Evolutionary conservation across 2,797 vertebrate species (phyloP).

Genomic region (Melopsittacus undulatus): DNA sequence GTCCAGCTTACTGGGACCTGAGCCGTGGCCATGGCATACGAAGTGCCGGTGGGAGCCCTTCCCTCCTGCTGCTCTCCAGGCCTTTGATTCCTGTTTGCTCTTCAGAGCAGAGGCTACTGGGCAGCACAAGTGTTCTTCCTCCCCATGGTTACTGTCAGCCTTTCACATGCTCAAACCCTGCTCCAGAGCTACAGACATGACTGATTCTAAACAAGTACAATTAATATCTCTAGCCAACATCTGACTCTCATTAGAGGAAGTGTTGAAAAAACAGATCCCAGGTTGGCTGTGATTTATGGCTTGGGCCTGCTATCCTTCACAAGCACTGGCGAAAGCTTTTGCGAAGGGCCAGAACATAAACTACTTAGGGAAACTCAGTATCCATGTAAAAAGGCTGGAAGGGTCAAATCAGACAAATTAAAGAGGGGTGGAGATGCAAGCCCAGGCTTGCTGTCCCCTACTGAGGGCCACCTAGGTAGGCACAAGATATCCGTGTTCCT

Average conservation of each 20-base stretch:
- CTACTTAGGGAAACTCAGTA: conserved; percentile 61
- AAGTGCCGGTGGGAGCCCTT: neutral
- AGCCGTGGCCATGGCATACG: neutral
- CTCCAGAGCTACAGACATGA: neutral
- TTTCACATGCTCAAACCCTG: neutral
- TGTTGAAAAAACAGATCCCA: conserved; percentile 68
- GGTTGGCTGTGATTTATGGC: conserved; percentile 67
- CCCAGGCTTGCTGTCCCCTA: neutral
- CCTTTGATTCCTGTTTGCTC: neutral
- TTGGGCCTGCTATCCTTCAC: conserved; percentile 59
- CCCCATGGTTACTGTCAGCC: neutral
- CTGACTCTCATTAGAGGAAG: conserved; percentile 57
- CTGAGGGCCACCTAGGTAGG: conserved; percentile 49
- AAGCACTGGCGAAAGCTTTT: conserved; percentile 54
- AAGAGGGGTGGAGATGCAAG: conserved; percentile 8
- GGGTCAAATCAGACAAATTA: conserved; percentile 59
- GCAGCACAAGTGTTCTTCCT: neutral
- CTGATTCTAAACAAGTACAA: conserved; percentile 51
- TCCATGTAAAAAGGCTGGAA: conserved; percentile 52
- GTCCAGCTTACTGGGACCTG: neutral
- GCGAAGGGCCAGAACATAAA: conserved; percentile 66
- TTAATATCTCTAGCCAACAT: conserved; percentile 68
- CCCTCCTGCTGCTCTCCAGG: neutral
- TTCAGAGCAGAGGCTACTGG: neutral
- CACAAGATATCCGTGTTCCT: neutral